These are phyloP conservation scores for Phaenicophaeus curvirostris DNA, from an alignment of 2,797 vertebrate species.

Conservation along the genomic window DNA sequence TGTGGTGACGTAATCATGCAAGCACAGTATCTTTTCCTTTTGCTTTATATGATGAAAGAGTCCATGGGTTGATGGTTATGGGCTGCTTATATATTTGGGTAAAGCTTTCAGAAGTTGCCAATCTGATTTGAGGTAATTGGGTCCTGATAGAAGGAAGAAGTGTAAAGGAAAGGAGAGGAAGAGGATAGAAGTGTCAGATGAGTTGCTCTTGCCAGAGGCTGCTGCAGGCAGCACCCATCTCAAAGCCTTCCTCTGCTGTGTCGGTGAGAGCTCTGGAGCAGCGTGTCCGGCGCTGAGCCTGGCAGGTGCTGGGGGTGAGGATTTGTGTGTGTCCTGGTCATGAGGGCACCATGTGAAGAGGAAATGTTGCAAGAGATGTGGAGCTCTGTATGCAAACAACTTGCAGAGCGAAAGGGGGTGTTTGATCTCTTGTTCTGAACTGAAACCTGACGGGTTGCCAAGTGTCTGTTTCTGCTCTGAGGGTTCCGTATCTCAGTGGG, in stretches of 20 bases:
- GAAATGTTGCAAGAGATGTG: constrained; percentile 37
- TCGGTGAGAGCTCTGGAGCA: too few relatives aligned
- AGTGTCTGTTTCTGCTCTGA: not conserved
- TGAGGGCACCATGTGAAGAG: constrained; percentile 13
- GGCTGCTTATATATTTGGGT: not conserved
- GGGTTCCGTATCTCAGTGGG: not conserved
- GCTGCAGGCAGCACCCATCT: not conserved
- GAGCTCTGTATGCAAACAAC: not conserved
- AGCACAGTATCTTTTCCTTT: not conserved
- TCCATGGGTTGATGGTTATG: not conserved
- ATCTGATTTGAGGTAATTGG: not conserved
- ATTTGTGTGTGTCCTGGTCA: not conserved
- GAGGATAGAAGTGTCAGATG: not conserved
- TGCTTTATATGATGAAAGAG: not conserved
- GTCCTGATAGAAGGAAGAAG: not conserved
- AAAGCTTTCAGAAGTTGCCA: not conserved
- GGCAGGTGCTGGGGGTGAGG: not conserved
- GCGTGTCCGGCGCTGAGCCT: not conserved
- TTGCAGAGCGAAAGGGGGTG: not conserved
- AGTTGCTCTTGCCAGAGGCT: not conserved
- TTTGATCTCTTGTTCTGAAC: not conserved
- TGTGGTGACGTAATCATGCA: not conserved
- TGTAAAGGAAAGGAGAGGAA: not conserved
- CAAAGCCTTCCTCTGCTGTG: not conserved
- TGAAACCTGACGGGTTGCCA: constrained; percentile 1